Base-by-base conservation (phyloP, 2,888 invertebrate genomes). In the Bombyx huttoni region DNA sequence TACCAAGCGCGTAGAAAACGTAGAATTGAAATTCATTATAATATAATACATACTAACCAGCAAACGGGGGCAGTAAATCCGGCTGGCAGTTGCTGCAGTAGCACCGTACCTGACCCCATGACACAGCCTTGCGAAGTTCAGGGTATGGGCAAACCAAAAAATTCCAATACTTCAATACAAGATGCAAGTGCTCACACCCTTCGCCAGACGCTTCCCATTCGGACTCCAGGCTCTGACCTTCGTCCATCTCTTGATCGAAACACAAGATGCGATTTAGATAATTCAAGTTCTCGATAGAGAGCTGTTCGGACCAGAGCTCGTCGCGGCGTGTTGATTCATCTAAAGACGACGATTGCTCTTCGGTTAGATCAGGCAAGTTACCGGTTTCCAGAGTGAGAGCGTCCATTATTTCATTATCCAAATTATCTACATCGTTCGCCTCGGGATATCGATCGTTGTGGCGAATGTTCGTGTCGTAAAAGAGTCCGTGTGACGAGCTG, bases 391-490 rank as follows among this genome's bases (percentile, higher is more conserved):
- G 61, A 0, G 82, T 77, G 48, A 85, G 60, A 0, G 79, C 85
- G 24, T 81, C 80, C 71, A 84, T 74, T 7, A 85, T 78, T 53
- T 83, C 82, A 48, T 75, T 78, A 50, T 84, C 85, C 8, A 85
- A 63, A 50, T 77, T 78, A 33, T 85, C 86, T 0, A 78, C 82
- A 50, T 84, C 83, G 35, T 65, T 78, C 1, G 81, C 83, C 51
- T 86, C 86, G 0, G 86, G 86, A 52, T 84, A 86, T 1, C 78
- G 73, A 53, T 86, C 83, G 56, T 86, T 86, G 56, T 85, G 85
- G 0, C 74, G 77, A n/a, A 84, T 85, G 54, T 86, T 86, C 0
- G 86, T 86, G 50, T 86, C 86, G 55, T 73, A 81, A 48, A 70
- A 69, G 7, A 65, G 67, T 13, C 69, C 67, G 5, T 63, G 60